phyloP scores from a whole-genome alignment of 2,888 invertebrate genomes.

The Diaprepes abbreviatus region DNA sequence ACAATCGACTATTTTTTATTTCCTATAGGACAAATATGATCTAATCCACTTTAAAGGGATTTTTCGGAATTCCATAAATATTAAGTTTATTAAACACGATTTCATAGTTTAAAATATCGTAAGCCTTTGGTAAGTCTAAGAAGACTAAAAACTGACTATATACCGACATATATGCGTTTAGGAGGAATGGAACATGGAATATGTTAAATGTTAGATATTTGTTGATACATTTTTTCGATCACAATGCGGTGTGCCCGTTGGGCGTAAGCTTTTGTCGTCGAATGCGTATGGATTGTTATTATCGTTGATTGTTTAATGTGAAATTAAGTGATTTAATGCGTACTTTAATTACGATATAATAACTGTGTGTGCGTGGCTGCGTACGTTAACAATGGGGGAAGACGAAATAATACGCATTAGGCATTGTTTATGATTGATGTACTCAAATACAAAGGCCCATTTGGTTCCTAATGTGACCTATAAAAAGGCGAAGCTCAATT shows the following conservation, averaged over 20 bases:
- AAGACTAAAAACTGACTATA: no score
- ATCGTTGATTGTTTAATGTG: constrained; percentile 13
- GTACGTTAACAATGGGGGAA: constrained; percentile 36
- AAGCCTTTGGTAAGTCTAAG: no score
- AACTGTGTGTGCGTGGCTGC: constrained; percentile 34
- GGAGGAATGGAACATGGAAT: no score
- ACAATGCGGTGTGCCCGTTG: neutral
- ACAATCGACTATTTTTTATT: no score
- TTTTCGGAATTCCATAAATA: no score
- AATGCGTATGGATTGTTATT: neutral
- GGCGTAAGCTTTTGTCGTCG: neutral
- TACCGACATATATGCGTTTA: no score
- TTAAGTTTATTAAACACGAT: no score
- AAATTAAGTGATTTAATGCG: constrained; percentile 26
- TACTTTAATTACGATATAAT: constrained; percentile 34
- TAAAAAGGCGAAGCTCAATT: constrained; percentile 9
- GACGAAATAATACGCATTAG: constrained; percentile 32
- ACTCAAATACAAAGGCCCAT: constrained; percentile 35
- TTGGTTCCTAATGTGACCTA: constrained; percentile 25
- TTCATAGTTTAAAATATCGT: no score
- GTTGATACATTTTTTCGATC: neutral
- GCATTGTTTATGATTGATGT: constrained; percentile 40
- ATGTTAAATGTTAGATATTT: no score
- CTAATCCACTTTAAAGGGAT: no score
- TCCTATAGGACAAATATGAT: no score